These are phyloP conservation scores for Pseudococcus longispinus DNA, from an alignment of 2,888 invertebrate genomes.

Conservation along the genomic window DNA sequence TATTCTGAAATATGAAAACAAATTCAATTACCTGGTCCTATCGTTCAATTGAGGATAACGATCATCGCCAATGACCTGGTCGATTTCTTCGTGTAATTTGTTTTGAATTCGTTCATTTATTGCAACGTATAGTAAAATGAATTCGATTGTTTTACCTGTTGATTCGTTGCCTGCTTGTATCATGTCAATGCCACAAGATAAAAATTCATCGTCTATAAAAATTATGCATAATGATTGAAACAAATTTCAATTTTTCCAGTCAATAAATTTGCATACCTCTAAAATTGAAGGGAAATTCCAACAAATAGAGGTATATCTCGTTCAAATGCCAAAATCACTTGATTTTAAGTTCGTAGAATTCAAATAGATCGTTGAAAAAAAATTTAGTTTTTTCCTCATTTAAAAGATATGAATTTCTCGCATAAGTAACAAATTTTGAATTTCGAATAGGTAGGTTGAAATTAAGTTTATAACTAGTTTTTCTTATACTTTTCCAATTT, in stretches of 20 bases:
- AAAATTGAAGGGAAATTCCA: background rate
- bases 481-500: no score
- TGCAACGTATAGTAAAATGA: constrained; percentile 35
- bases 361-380: background rate
- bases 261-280: background rate
- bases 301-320: background rate
- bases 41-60: background rate
- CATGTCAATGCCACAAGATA: constrained; percentile 33
- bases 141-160: constrained; percentile 28
- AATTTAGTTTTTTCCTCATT: no score
- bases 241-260: no score
- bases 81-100: constrained; percentile 52
- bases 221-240: background rate
- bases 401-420: no score
- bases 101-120: constrained; percentile 8
- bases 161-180: constrained; percentile 48
- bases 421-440: no score
- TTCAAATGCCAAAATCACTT: no score
- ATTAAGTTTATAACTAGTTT: no score
- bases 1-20: background rate
- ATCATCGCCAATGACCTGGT: background rate
- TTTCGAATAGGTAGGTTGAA: no score
- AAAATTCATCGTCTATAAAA: constrained; percentile 18
- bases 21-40: background rate
- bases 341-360: no score